Base-by-base conservation (phyloP, 2,888 invertebrate genomes). In the Magallana nippona region DNA sequence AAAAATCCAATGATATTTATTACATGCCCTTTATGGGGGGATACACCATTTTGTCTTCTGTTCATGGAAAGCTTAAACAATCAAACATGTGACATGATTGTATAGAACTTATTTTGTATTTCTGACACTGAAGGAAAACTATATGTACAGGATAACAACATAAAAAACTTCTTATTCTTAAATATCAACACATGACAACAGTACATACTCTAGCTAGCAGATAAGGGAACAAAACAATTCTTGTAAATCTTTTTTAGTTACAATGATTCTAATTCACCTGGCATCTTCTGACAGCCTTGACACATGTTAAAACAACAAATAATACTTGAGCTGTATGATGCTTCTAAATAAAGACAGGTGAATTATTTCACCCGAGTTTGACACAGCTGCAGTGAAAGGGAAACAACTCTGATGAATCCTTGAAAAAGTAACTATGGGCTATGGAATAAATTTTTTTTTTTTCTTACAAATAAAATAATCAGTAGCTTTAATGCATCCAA, bases 231-330 rank as follows among this genome's bases (percentile, higher is more conserved):
- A 32, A 32, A 32, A 32, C 32, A 32, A 32, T 32, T 32, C 32
- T 32, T 32, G 32, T 63, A 63, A 27, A 27, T 63, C 11, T n/a
- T 22, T 63, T 27, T 63, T 22, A 27, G 22, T 15, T 63, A 63
- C 60, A 63, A 10, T 63, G 27, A 71, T 71, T 27, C 32, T 22
- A 27, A 27, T 27, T 71, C 27, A 27, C 22, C 44, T 44, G 44
- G 44, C 44, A 27, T 32, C 71, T 71, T 71, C 32, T 8, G 11
- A 71, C 22, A 71, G 71, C 5, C 60, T 60, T 60, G 60, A 27
- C 71, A 71, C 71, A 19, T 71, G 71, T 8, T 27, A 32, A 32
- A 71, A 32, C 32, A 71, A 71, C 27, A 71, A 71, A 71, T 27
- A 63, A 27, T 15, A 71, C 71, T 17, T 10, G 27, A 27, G 19